These are phyloP conservation scores for Phalangium opilio DNA, from an alignment of 2,888 invertebrate genomes.

Conservation along the genomic window DNA sequence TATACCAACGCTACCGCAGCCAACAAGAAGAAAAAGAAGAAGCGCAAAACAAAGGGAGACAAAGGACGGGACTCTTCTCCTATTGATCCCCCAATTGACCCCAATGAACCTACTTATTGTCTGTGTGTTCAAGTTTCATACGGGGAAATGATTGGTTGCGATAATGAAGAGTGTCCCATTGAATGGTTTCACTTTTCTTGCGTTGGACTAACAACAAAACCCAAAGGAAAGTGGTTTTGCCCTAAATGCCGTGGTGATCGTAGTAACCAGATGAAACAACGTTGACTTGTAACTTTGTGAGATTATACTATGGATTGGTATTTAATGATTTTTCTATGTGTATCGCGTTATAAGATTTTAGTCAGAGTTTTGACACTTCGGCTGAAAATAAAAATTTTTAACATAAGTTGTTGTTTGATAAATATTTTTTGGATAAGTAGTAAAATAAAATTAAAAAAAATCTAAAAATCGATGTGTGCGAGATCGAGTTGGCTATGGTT, in stretches of 20 bases:
- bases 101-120: constrained; percentile 93
- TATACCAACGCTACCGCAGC: constrained; percentile 1
- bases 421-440: no score
- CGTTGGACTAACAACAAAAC: constrained; percentile 76
- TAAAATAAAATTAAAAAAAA: no score
- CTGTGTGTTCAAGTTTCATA: constrained; percentile 85
- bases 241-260: constrained; percentile 53
- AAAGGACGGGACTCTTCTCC: constrained; percentile 52
- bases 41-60: constrained; percentile 47
- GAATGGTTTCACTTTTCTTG: constrained; percentile 99
- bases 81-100: constrained; percentile 64
- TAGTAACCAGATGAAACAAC: constrained; percentile 19
- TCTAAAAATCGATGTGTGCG: no score
- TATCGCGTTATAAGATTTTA: no score
- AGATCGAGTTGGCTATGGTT: no score
- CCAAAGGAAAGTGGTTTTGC: constrained; percentile 97
- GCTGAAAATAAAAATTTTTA: no score
- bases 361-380: no score
- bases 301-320: no score
- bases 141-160: constrained; percentile 98
- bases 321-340: no score
- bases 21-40: constrained; percentile 47
- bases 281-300: no score
- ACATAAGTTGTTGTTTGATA: no score
- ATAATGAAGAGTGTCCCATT: constrained; percentile 76